Percentiles rank a stretch among this genome's conserved stretches.
phyloP scores from a whole-genome alignment of 2,113 vertebrate genomes.

The Vidua macroura region DNA sequence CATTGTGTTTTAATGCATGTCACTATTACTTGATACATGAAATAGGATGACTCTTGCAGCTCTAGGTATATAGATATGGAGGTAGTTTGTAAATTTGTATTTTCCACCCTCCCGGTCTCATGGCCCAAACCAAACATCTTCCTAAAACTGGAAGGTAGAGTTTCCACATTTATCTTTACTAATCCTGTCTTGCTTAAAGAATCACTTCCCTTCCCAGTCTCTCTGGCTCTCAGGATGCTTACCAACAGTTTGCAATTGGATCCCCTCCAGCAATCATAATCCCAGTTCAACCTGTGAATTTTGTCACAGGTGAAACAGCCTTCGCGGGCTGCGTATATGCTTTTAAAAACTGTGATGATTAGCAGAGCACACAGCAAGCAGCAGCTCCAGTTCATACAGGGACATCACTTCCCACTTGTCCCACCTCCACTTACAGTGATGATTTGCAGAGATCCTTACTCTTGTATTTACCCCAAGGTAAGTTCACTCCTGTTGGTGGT shows the following conservation, averaged over 20 bases:
- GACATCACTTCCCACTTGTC: background rate
- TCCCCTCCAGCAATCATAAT: background rate
- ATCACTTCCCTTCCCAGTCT: background rate
- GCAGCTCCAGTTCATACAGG: background rate
- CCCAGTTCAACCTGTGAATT: background rate
- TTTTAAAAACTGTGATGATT: background rate
- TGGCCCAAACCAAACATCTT: background rate
- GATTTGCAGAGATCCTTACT: background rate
- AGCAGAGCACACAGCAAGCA: background rate
- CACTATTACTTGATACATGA: background rate
- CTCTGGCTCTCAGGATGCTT: background rate
- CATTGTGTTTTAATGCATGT: background rate
- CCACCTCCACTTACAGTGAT: background rate
- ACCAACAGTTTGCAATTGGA: background rate
- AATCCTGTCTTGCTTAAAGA: background rate
- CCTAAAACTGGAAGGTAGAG: background rate
- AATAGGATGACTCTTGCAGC: background rate
- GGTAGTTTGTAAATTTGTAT: background rate
- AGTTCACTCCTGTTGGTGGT: background rate
- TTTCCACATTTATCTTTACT: background rate
- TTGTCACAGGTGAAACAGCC: background rate
- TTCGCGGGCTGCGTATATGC: rapidly evolving
- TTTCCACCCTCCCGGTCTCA: background rate
- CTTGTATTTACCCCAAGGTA: background rate
- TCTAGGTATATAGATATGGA: background rate